Percentiles rank a stretch among this genome's conserved stretches.
phyloP scores from a whole-genome alignment of 2,797 vertebrate genomes.

The Platalea minor region DNA sequence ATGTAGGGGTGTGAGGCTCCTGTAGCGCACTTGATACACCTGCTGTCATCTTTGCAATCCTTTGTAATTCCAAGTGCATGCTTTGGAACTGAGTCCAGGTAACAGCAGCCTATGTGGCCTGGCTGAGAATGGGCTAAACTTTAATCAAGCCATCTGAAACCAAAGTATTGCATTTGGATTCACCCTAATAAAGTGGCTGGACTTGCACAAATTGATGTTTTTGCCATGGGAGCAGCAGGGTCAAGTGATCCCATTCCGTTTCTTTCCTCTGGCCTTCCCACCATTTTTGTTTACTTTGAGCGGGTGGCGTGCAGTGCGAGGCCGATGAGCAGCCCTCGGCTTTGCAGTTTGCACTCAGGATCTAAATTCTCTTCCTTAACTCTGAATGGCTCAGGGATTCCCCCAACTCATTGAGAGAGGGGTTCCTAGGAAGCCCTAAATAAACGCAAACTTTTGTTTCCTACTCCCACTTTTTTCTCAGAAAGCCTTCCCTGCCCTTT shows the following conservation, averaged over 20 bases:
- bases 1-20: rapidly evolving
- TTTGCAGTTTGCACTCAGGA: not conserved
- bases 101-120: not conserved
- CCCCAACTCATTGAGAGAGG: not conserved
- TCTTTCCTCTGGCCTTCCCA: not conserved
- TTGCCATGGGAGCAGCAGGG: not conserved
- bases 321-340: not conserved
- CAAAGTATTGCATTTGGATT: not conserved
- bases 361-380: not conserved
- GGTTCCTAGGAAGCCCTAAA: not conserved
- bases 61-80: not conserved
- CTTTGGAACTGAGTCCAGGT: not conserved
- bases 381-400: not conserved
- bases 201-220: not conserved
- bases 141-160: not conserved
- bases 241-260: not conserved
- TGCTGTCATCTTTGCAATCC: not conserved
- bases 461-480: not conserved
- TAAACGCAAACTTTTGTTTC: not conserved
- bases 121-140: not conserved
- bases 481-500: not conserved
- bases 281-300: not conserved
- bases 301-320: not conserved
- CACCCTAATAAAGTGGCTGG: not conserved
- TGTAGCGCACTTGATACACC: not conserved